Evolutionary conservation across 2,797 vertebrate species (phyloP).

Genomic region (Channa striata): DNA sequence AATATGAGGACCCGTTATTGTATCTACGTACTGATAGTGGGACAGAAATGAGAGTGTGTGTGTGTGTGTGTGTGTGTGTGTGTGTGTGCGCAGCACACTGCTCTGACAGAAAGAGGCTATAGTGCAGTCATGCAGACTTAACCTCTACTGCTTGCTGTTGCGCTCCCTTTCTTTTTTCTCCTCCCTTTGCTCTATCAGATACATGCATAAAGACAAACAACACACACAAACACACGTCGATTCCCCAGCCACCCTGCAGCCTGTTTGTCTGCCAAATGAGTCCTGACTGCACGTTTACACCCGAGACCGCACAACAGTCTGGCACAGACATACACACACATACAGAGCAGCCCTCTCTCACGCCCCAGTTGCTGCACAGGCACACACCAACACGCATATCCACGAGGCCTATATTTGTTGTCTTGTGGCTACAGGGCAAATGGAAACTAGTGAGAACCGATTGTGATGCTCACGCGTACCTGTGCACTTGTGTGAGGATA

Average conservation of each 20-base stretch:
- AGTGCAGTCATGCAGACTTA: constrained; percentile 90
- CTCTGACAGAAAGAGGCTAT: constrained; percentile 95
- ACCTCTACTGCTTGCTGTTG: constrained; percentile 85
- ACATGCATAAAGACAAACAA: constrained; percentile 66
- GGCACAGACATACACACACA: constrained; percentile 32
- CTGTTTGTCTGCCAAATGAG: constrained; percentile 87
- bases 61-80: constrained; percentile 7
- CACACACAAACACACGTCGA: constrained; percentile 75
- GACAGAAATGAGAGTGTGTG: neutral
- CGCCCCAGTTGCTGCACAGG: constrained; percentile 75
- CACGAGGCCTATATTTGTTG: constrained; percentile 77
- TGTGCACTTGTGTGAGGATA: constrained; percentile 30
- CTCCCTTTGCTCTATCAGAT: constrained; percentile 72
- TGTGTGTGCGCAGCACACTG: constrained; percentile 66
- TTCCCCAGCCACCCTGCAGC: constrained; percentile 81
- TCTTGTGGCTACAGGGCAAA: constrained; percentile 81
- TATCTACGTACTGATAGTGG: neutral
- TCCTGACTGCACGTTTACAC: constrained; percentile 88
- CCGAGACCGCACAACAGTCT: constrained; percentile 81
- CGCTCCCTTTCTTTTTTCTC: constrained; percentile 60
- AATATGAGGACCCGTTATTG: neutral
- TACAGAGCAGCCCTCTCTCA: constrained; percentile 71
- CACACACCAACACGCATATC: constrained; percentile 70
- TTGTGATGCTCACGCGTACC: constrained; percentile 63
- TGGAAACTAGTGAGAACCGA: constrained; percentile 68